Evolutionary conservation across 2,113 vertebrate species (phyloP).

Genomic region (Syngnathus floridae): DNA sequence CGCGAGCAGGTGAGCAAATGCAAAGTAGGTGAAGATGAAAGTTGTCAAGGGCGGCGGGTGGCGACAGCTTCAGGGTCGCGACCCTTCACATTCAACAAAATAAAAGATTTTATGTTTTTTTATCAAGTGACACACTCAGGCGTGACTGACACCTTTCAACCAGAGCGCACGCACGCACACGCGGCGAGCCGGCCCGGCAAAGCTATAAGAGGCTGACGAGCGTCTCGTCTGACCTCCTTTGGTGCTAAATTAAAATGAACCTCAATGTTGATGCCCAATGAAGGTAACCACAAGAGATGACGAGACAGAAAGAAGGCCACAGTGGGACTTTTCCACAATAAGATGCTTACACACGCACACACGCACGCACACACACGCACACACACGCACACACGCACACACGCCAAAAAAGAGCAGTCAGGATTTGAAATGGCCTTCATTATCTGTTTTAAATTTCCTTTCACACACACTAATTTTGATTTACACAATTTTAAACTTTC

Average conservation of each 20-base stretch:
- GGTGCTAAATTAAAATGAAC: constrained; percentile 67
- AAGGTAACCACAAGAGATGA: constrained; percentile 35
- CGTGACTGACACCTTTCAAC: constrained; percentile 5
- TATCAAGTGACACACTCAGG: background rate
- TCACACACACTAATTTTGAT: no score
- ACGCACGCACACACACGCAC: constrained; percentile 2
- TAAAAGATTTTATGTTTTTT: constrained; percentile 5
- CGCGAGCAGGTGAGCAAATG: background rate
- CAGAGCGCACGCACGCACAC: constrained; percentile 6
- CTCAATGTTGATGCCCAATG: constrained; percentile 65
- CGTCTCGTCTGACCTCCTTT: constrained; percentile 63
- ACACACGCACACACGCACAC: background rate
- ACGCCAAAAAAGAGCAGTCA: no score
- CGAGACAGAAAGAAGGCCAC: constrained; percentile 41
- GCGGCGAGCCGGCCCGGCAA: constrained; percentile 42
- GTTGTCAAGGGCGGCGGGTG: background rate
- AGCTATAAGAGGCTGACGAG: constrained; percentile 60
- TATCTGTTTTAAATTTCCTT: no score
- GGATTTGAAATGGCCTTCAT: no score
- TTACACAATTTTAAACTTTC: no score
- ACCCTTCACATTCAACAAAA: constrained; percentile 11
- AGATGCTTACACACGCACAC: constrained; percentile 19
- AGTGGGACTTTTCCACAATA: constrained; percentile 30
- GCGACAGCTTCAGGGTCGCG: constrained; percentile 12
- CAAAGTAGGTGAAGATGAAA: background rate